These are phyloP conservation scores for Coelinius sp. DNA, from an alignment of 2,888 invertebrate species.

Conservation along the genomic window DNA sequence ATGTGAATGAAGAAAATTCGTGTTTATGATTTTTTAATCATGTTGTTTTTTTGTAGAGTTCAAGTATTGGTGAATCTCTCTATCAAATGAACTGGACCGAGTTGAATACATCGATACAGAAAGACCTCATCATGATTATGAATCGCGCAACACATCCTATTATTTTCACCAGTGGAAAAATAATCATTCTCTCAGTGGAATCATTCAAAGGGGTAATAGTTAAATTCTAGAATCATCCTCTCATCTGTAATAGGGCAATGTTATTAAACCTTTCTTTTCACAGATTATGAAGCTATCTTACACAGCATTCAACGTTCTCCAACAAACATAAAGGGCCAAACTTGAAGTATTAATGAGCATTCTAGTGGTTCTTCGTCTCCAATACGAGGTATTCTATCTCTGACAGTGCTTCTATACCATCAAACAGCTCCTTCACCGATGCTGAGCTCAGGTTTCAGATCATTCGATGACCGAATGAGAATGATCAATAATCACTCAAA, in stretches of 20 bases:
- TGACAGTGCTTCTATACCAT: too few relatives aligned
- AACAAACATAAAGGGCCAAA: background rate
- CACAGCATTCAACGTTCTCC: constrained; percentile 21
- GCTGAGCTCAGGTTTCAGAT: too few relatives aligned
- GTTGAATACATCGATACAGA: constrained; percentile 26
- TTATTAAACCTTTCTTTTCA: background rate
- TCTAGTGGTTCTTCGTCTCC: too few relatives aligned
- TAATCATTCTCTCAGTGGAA: constrained; percentile 23
- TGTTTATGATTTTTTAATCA: too few relatives aligned
- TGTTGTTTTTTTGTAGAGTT: too few relatives aligned
- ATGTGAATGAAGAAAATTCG: too few relatives aligned
- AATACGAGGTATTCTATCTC: too few relatives aligned
- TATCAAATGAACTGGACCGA: constrained; percentile 49
- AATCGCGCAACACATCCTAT: constrained; percentile 42
- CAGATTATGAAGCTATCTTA: constrained; percentile 32
- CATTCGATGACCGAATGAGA: too few relatives aligned
- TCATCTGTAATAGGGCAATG: background rate
- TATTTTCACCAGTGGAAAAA: constrained; percentile 41
- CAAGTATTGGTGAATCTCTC: constrained; percentile 36
- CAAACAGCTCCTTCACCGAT: too few relatives aligned
- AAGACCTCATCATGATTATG: constrained; percentile 43
- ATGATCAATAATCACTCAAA: too few relatives aligned
- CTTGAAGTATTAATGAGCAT: too few relatives aligned
- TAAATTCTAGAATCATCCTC: background rate
- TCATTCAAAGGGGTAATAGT: constrained; percentile 6